A percentile compares a stretch with the other conserved stretches of the same genome.
phyloP scores from a whole-genome alignment of 2,888 invertebrate genomes.

The Drosophila paramelanica region DNA sequence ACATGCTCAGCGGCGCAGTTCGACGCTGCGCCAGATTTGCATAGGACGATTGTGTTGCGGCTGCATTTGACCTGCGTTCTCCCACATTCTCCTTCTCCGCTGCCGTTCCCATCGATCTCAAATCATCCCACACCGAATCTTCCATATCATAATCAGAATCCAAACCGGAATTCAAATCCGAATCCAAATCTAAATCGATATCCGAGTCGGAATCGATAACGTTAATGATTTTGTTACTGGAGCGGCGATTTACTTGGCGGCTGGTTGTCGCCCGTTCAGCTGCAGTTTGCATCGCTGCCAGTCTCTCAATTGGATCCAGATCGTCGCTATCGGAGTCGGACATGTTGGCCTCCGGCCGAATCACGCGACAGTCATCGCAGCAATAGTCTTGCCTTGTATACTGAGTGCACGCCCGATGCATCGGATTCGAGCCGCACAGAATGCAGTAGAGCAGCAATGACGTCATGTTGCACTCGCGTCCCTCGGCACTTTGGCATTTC shows the following conservation, averaged over 20 bases:
- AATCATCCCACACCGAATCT: too few species aligned
- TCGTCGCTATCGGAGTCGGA: not conserved
- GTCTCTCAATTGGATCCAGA: conserved; percentile 2
- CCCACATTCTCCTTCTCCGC: not conserved
- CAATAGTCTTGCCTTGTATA: conserved; percentile 4
- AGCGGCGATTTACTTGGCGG: not conserved
- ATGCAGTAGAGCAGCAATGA: conserved; percentile 61
- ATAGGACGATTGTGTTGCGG: not conserved
- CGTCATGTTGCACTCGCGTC: conserved; percentile 80
- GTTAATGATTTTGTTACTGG: not conserved
- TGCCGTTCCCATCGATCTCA: not conserved
- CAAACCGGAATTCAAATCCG: not conserved
- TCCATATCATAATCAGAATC: not conserved
- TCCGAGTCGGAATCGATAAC: not conserved
- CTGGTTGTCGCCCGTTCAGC: not conserved
- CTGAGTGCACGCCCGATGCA: conserved; percentile 25
- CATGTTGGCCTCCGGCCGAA: not conserved
- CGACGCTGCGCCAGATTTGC: not conserved
- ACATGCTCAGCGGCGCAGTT: not conserved
- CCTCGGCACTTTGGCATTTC: conserved; percentile 87
- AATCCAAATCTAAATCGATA: not conserved
- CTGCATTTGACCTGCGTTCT: not conserved
- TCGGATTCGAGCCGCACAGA: conserved; percentile 77
- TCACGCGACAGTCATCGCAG: conserved; percentile 27
- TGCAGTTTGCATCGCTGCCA: not conserved